Percentiles rank a stretch among this genome's conserved stretches.
phyloP scores from a whole-genome alignment of 2,888 invertebrate genomes.

The Drosophila borborema region DNA sequence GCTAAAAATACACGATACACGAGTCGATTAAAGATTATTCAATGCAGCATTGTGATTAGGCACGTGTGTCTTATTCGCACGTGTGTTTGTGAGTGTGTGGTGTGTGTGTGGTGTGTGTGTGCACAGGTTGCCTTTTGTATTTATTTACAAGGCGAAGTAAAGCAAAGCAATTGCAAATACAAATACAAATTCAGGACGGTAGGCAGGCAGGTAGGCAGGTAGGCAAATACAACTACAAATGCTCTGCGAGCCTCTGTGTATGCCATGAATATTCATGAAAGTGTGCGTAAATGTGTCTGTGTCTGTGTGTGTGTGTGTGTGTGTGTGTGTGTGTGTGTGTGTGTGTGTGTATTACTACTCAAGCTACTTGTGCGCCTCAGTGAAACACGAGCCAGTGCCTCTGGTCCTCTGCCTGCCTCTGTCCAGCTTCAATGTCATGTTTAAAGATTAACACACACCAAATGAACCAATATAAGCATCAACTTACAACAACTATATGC shows the following conservation, averaged over 20 bases:
- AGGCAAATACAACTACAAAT: constrained; percentile 50
- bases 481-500: constrained; percentile 3
- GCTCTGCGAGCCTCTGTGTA: constrained; percentile 20
- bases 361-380: constrained; percentile 57
- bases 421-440: constrained; percentile 40
- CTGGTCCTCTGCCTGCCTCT: constrained; percentile 1
- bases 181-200: constrained; percentile 29
- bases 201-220: not conserved
- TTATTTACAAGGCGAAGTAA: constrained; percentile 60
- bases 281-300: constrained; percentile 15
- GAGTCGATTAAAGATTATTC: constrained; percentile 63
- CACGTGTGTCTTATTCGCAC: constrained; percentile 57
- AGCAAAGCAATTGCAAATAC: constrained; percentile 74
- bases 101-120: constrained; percentile 5
- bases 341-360: constrained; percentile 51
- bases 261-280: constrained; percentile 73
- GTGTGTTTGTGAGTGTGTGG: constrained; percentile 6
- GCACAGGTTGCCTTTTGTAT: constrained; percentile 28
- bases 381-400: constrained; percentile 13
- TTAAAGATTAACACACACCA: constrained; percentile 60
- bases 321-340: constrained; percentile 14
- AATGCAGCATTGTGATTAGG: constrained; percentile 76
- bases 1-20: constrained; percentile 56
- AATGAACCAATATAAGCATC: constrained; percentile 26
- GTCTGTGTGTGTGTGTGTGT: constrained; percentile 13